Conservation (phyloP, 2,888 invertebrate species). For the Chironomus tentans region DNA sequence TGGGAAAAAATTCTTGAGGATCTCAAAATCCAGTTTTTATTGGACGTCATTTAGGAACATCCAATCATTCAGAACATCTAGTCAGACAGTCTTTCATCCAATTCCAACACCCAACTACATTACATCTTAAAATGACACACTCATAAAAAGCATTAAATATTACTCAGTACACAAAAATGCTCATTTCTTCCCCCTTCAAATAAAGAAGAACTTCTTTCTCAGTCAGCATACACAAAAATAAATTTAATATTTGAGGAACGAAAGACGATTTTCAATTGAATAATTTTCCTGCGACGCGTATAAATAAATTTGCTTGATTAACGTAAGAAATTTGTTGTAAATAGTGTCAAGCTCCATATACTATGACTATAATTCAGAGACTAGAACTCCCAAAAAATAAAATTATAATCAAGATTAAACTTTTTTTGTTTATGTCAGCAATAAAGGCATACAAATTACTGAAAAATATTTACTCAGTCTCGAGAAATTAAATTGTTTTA, state of each 20-base stretch:
- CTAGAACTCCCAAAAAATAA: no score
- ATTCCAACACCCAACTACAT: no score
- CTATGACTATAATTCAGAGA: neutral
- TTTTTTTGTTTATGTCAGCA: neutral
- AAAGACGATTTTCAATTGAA: conserved; percentile 1
- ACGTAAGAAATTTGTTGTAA: neutral
- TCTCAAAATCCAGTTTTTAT: no score
- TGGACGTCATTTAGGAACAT: no score
- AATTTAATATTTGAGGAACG: neutral
- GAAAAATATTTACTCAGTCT: neutral
- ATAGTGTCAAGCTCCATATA: neutral
- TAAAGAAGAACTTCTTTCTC: neutral
- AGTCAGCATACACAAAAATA: neutral
- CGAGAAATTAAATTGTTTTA: neutral
- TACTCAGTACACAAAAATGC: no score
- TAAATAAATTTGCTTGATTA: conserved; percentile 7
- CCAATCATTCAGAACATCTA: no score
- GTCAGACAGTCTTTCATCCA: no score
- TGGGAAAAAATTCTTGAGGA: no score
- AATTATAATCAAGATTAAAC: neutral
- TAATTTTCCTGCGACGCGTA: conserved; percentile 10
- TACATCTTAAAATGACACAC: no score
- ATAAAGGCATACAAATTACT: neutral
- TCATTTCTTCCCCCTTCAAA: no score
- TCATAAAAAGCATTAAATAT: no score